These are phyloP conservation scores for Neuroscelio doddi DNA, from an alignment of 2,888 invertebrate genomes.

Conservation along the genomic window DNA sequence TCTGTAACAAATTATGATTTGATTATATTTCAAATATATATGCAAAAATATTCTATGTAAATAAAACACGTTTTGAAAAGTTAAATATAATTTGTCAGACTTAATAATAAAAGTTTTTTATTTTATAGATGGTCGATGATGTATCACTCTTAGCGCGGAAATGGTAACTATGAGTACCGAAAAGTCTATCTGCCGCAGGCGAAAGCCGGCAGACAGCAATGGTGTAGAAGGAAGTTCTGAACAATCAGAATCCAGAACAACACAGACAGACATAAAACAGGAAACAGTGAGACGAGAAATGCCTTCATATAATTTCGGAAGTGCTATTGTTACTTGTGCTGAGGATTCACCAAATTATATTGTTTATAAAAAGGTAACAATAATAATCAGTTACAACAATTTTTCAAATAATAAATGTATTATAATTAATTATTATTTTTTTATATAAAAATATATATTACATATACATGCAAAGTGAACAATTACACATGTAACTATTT, in stretches of 20 bases:
- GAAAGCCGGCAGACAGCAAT: constrained; percentile 74
- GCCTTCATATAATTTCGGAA: constrained; percentile 42
- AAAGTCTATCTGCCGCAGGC: constrained; percentile 76
- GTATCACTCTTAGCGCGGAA: constrained; percentile 75
- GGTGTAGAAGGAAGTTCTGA: constrained; percentile 61
- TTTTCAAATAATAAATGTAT: no score
- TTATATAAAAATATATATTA: no score
- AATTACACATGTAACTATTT: no score
- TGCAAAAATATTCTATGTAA: no score
- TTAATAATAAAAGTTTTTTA: constrained; percentile 6
- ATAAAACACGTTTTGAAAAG: no score
- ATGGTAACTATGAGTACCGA: constrained; percentile 81
- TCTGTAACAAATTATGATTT: no score
- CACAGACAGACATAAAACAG: constrained; percentile 35
- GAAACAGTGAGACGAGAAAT: constrained; percentile 46
- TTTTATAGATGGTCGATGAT: constrained; percentile 73
- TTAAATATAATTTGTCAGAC: no score
- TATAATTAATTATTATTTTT: no score
- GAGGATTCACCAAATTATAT: constrained; percentile 92
- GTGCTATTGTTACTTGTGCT: constrained; percentile 59
- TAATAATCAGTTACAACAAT: no score
- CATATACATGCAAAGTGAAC: no score
- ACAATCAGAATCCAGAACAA: constrained; percentile 49
- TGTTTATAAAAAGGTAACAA: constrained; percentile 91
- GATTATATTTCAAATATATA: no score